Evolutionary conservation across 2,888 invertebrate genomes (phyloP).

Genomic region (Lithodes maja): DNA sequence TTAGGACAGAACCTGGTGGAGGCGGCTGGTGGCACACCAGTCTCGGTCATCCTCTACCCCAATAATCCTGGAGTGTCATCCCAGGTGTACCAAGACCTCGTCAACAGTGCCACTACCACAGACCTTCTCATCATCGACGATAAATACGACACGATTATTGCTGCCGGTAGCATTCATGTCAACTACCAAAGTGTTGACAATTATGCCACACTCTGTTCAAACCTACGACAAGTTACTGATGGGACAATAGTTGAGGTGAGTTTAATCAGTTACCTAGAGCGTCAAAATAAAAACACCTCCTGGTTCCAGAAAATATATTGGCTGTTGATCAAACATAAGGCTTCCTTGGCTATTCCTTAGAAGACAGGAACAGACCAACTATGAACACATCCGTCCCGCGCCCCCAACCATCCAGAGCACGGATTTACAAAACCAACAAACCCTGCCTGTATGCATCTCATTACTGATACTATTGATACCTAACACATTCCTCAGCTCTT

Average conservation of each 20-base stretch:
- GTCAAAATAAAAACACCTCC: neutral
- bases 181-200: conserved; percentile 2
- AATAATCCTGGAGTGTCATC: neutral
- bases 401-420: no score
- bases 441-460: no score
- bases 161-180: neutral
- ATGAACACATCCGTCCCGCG: no score
- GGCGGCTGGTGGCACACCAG: conserved; percentile 44
- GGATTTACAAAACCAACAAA: no score
- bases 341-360: no score
- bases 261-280: neutral
- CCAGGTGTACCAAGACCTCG: conserved; percentile 14
- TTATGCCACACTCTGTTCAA: conserved; percentile 5
- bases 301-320: no score
- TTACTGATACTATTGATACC: no score
- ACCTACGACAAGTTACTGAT: conserved; percentile 13
- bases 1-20: conserved; percentile 61
- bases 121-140: conserved; percentile 2
- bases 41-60: conserved; percentile 54
- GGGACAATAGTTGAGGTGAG: neutral
- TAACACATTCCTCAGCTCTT: no score
- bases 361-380: no score
- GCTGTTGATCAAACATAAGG: no score
- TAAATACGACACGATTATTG: neutral
- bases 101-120: conserved; percentile 6